phyloP scores from a whole-genome alignment of 2,113 vertebrate genomes.

The Engystomops pustulosus region DNA sequence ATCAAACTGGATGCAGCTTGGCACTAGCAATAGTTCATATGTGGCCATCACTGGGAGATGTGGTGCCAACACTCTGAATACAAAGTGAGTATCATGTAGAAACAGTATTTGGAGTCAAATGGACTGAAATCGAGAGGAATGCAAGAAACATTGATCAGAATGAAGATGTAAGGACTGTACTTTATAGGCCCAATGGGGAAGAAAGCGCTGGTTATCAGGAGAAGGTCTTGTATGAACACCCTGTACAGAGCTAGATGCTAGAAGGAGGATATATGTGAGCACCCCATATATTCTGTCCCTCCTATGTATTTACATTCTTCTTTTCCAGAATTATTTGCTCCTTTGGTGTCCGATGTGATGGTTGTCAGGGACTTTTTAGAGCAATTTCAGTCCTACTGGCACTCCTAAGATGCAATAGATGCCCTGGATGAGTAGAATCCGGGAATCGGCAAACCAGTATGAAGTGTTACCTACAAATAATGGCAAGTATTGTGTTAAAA shows the following conservation, averaged over 20 bases:
- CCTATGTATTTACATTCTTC: slow-evolving; percentile 30
- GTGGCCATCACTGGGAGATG: neutral
- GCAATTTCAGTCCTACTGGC: slow-evolving; percentile 56
- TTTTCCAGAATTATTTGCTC: slow-evolving; percentile 47
- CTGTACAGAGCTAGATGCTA: neutral
- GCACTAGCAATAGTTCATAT: neutral
- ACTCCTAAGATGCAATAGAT: slow-evolving; percentile 70
- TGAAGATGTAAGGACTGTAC: neutral
- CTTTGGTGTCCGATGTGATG: slow-evolving; percentile 60
- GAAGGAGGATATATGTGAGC: neutral
- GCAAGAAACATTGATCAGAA: neutral
- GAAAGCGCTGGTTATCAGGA: neutral
- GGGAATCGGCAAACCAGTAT: slow-evolving; percentile 92
- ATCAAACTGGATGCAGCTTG: neutral
- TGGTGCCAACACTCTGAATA: neutral
- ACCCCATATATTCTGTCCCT: neutral
- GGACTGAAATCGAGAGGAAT: neutral
- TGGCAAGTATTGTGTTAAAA: neutral
- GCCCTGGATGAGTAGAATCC: slow-evolving; percentile 91
- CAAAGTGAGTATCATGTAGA: neutral
- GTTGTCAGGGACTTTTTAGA: slow-evolving; percentile 60
- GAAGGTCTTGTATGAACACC: neutral
- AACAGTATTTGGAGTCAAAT: neutral
- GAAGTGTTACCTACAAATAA: slow-evolving; percentile 85
- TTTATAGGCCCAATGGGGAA: neutral